Base-by-base conservation (phyloP, 2,113 vertebrate genomes). In the Chamaea fasciata region DNA sequence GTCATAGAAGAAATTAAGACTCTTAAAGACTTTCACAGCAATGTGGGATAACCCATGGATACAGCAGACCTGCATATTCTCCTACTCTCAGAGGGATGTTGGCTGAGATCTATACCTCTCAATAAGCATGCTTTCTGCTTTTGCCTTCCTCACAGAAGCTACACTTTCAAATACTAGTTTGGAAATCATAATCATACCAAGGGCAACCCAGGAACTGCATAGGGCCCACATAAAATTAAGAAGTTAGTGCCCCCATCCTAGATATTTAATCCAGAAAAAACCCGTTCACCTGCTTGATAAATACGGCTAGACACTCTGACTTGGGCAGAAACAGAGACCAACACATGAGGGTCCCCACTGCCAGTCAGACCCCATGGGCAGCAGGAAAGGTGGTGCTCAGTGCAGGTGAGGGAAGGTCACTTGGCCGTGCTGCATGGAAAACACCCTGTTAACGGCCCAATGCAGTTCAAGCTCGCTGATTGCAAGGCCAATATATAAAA, bases 331-430 rank as follows among this genome's bases (percentile, higher is more conserved):
- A 52, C 21, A 44, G 41, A 62, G 5, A 39, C 15, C 8, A 30
- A 41, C 41, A 30, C 14, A 9, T 4, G 11, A 15, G 24, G 35
- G 41, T 30, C 27, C n/a, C 30, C 4, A 1, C n/a, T 53, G 37
- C 23, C 37, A 65, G 68, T 16, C 50, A 44, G 55, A 59, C 27
- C 46, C 56, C 0, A 1, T 7, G 47, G 60, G 60, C 69, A 75
- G 60, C 50, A 33, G 49, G 30, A 69, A 39, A 30, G 2, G 1
- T 1, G 6, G 35, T 60, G 59, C n/a, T 70, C 1, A 0, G 4
- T 20, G 42, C 39, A 52, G 0, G 0, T 2, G 1, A 21, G 23
- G 8, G 30, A 70, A 74, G 52, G 44, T 41, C 39, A 41, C 55
- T 42, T 70, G 17, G 15, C 23, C 2, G 1, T 20, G 59, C 49